Evolutionary conservation across 1,140 invertebrate species (phyloP), one percentile per base, ranked within the genome.

Genomic region (Papilio polytes): DNA sequence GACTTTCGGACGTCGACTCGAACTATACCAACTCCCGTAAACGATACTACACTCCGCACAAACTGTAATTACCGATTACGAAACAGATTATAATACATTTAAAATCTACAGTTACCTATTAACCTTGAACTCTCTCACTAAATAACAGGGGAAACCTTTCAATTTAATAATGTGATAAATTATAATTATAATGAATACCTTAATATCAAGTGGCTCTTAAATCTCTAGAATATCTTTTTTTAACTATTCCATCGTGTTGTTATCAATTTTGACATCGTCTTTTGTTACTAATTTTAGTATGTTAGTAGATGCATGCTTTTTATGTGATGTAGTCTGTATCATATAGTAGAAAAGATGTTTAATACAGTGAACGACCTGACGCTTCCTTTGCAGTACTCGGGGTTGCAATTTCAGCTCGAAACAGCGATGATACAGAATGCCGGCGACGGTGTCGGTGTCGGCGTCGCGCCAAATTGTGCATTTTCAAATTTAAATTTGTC

Each of bases 401-500:
- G 20, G 59, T 26, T 63, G 59, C 59, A 63, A 63, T 63, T 63
- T 46, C 74, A 26, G n/a, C 41, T 44, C 41, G 10, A 12, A 48
- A 4, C 46, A 48, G 44, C 44, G 46, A n/a, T 8, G 73, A 22
- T 76, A 76, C 46, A 51, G 48, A 26, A 76, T 31, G n/a, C 9
- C 46, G 74, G 46, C 73, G 73, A 20, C 73, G 46, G 18, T 20
- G 18, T 56, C 9, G 53, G 18, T n/a, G n/a, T 56, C 53, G 53
- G 53, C 53, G 74, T 48, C 74, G 74, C 46, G 74, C 74, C 74
- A 76, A 48, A 76, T 76, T 76, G 74, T 76, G 74, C 46, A 76
- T 76, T 73, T 76, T 46, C 41, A 76, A 76, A 76, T 76, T 76
- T 76, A 76, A 76, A 76, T 76, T 76, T 76, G 22, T 4, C 20